These are phyloP conservation scores for Andrena bucephala DNA, from an alignment of 2,888 invertebrate species.

Conservation along the genomic window DNA sequence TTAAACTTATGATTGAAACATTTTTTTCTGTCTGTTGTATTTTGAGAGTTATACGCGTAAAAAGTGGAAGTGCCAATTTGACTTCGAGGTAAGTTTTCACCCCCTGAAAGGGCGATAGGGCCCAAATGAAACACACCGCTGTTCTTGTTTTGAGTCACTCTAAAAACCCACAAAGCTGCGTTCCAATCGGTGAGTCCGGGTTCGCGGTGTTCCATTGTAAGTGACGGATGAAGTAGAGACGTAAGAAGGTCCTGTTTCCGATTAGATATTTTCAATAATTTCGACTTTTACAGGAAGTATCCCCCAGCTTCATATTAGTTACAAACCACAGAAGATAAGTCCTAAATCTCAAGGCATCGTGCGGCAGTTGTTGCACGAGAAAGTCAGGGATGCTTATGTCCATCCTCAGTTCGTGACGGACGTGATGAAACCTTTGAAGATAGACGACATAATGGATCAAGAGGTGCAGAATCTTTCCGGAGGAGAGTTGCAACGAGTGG, in stretches of 20 bases:
- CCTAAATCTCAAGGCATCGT: constrained; percentile 98
- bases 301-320: constrained; percentile 98
- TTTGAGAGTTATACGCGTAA: too few species aligned
- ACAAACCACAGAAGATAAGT: constrained; percentile 99
- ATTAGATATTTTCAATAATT: neutral
- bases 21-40: too few species aligned
- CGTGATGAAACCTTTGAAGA: constrained; percentile 99
- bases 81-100: too few species aligned
- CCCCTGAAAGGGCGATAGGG: too few species aligned
- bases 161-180: too few species aligned
- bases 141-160: too few species aligned
- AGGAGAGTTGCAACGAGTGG: constrained; percentile 99
- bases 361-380: constrained; percentile 96
- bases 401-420: constrained; percentile 99
- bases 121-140: too few species aligned
- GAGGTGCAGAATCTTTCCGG: constrained; percentile 99
- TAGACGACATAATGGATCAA: constrained; percentile 98
- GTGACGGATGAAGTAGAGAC: too few species aligned
- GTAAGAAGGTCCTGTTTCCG: neutral
- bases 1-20: too few species aligned
- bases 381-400: constrained; percentile 98
- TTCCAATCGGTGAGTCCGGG: too few species aligned
- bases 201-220: too few species aligned
- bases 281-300: constrained; percentile 87
- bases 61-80: too few species aligned